Conservation (phyloP, 2,113 vertebrate species). For the Lepidothrix coronata region DNA sequence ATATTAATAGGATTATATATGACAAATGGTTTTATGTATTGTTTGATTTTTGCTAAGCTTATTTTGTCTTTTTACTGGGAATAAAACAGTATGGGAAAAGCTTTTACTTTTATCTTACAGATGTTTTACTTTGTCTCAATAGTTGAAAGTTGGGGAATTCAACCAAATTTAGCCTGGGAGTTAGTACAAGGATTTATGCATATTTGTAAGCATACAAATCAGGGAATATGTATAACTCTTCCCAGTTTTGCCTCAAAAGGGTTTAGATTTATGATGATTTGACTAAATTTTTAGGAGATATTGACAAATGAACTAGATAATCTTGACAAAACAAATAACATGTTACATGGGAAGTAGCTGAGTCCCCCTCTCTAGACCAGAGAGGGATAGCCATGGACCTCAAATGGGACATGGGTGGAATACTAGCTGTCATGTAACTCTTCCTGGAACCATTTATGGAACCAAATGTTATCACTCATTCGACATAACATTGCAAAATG, state of each 20-base stretch:
- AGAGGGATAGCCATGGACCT: too few species aligned
- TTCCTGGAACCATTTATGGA: not conserved
- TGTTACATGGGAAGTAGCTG: not conserved
- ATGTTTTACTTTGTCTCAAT: not conserved
- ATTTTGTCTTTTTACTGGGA: not conserved
- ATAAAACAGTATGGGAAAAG: not conserved
- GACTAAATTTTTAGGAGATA: not conserved
- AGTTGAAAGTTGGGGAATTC: not conserved
- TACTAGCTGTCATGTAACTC: not conserved
- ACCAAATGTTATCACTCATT: not conserved
- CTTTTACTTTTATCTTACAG: not conserved
- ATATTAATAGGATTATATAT: not conserved
- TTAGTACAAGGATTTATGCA: not conserved
- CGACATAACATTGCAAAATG: not conserved
- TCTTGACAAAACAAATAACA: not conserved
- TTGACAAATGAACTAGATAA: not conserved
- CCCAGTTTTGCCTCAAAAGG: not conserved
- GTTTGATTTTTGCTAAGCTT: not conserved
- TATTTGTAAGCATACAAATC: not conserved
- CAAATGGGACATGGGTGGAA: not conserved
- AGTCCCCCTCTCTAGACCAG: not conserved
- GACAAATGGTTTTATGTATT: not conserved
- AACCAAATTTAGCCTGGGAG: not conserved
- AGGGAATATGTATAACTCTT: not conserved
- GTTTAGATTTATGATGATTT: not conserved